Conservation (phyloP, 2,797 vertebrate genomes). For the Psittacula echo region DNA sequence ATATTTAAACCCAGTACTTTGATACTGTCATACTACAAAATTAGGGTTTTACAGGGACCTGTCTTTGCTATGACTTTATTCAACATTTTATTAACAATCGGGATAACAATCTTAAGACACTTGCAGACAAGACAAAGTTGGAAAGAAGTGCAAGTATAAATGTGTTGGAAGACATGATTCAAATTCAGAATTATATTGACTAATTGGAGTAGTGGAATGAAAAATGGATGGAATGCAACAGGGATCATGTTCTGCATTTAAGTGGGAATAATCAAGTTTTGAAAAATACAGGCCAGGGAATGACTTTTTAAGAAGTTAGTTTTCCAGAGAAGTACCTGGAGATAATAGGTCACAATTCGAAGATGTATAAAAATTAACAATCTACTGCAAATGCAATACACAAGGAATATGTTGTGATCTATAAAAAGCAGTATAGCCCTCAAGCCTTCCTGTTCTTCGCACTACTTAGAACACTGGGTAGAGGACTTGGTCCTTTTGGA, state of each 20-base stretch:
- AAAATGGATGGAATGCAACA: background rate
- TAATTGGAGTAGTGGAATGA: background rate
- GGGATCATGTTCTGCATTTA: background rate
- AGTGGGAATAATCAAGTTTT: background rate
- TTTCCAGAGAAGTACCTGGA: background rate
- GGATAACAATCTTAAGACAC: background rate
- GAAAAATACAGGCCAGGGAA: background rate
- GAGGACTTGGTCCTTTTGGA: background rate
- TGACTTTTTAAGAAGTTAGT: background rate
- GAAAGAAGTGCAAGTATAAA: background rate
- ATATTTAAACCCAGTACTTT: background rate
- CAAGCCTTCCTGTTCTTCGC: background rate
- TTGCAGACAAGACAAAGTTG: background rate
- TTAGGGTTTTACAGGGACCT: background rate
- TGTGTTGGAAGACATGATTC: background rate
- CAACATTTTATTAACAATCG: background rate
- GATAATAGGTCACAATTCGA: background rate
- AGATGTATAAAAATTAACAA: background rate
- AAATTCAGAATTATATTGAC: background rate
- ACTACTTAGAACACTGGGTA: fast-evolving
- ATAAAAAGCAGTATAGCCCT: background rate
- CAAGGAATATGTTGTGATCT: background rate
- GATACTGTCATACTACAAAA: background rate
- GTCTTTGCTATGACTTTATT: background rate
- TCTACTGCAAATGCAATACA: background rate